Evolutionary conservation across 2,797 vertebrate genomes (phyloP).

Genomic region (Sebastes iracundus): DNA sequence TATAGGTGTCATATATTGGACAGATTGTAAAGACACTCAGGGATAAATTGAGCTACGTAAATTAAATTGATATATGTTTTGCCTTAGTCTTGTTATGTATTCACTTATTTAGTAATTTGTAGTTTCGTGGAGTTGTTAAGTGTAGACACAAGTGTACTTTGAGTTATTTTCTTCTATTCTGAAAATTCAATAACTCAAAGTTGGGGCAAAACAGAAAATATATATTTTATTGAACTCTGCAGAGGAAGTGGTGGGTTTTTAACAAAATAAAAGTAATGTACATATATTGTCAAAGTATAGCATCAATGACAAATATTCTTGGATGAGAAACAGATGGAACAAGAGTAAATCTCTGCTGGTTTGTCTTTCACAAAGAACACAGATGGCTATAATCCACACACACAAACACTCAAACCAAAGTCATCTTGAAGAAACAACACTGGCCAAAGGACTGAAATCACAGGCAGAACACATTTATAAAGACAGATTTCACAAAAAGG

Average conservation of each 20-base stretch:
- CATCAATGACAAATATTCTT: conserved; percentile 14
- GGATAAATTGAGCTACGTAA: too few species aligned
- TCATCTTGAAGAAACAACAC: conserved; percentile 27
- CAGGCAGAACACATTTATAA: background rate
- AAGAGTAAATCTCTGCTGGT: conserved; percentile 16
- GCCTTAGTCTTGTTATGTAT: background rate
- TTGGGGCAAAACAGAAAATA: conserved; percentile 29
- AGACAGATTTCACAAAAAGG: background rate
- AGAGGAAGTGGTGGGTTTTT: conserved; percentile 7
- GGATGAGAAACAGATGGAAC: background rate
- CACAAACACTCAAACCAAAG: background rate
- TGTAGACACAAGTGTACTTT: background rate
- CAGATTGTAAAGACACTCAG: background rate
- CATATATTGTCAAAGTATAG: conserved; percentile 18
- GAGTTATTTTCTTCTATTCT: background rate
- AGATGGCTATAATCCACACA: conserved; percentile 26
- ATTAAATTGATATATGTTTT: background rate
- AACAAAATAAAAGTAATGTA: conserved; percentile 32
- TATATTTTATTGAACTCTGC: conserved; percentile 53
- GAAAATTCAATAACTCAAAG: conserved; percentile 17
- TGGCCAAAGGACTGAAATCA: conserved; percentile 14
- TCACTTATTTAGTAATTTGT: background rate
- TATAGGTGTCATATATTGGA: background rate
- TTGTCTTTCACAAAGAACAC: background rate
- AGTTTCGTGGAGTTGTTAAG: background rate